Evolutionary conservation across 2,113 vertebrate species (phyloP).

Genomic region (Rattus norvegicus): GRCr8 NC_086032.1:98059501-98060000

Average conservation of each 20-base stretch:
- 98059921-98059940: background rate
- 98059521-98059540: background rate
- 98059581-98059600: background rate
- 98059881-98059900: background rate
- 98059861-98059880: background rate
- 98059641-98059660: background rate
- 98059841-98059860: too few species aligned
- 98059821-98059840: background rate
- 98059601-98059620: background rate
- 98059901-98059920: background rate
- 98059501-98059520: background rate
- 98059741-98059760: conserved; percentile 1
- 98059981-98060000: background rate
- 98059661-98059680: background rate
- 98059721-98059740: background rate
- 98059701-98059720: conserved; percentile 5
- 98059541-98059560: background rate
- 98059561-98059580: background rate
- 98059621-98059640: background rate
- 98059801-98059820: background rate
- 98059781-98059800: background rate
- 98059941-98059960: background rate
- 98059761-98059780: background rate
- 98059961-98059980: background rate
- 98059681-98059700: background rate